Percentiles rank a stretch among this genome's conserved stretches.
Conservation (phyloP, 2,797 vertebrate genomes). For the Vultur gryphus region DNA sequence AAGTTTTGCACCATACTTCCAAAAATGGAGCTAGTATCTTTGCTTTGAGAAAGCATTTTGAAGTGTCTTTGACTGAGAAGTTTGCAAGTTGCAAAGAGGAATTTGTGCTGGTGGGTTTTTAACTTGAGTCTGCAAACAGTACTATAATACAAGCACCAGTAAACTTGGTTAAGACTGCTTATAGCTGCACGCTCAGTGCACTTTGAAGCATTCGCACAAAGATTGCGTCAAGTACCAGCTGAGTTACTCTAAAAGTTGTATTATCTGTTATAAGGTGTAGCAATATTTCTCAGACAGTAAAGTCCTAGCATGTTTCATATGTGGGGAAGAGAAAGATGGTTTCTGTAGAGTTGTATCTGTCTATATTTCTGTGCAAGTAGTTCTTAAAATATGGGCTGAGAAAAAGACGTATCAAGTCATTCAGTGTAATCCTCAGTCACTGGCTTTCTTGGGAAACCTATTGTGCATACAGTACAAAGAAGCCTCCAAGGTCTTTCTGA, state of each 20-base stretch:
- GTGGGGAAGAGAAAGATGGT: neutral
- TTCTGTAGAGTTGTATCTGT: neutral
- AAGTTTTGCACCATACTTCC: neutral
- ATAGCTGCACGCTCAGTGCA: neutral
- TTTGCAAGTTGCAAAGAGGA: neutral
- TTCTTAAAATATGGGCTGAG: neutral
- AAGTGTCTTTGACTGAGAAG: neutral
- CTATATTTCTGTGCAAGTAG: neutral
- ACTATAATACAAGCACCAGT: neutral
- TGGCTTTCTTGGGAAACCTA: neutral
- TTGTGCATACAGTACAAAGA: neutral
- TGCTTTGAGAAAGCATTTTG: neutral
- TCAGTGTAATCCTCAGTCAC: neutral
- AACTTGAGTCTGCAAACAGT: neutral
- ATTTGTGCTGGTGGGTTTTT: neutral
- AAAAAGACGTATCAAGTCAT: neutral
- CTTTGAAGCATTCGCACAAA: neutral
- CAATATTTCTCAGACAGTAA: neutral
- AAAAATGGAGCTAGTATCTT: neutral
- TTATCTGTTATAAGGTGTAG: neutral
- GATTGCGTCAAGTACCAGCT: neutral
- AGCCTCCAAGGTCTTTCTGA: neutral
- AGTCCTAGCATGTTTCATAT: neutral
- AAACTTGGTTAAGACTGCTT: neutral
- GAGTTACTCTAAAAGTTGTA: neutral